Evolutionary conservation across 2,888 invertebrate species (phyloP), one percentile per base, ranked within the genome.

Genomic region (Caradrina kadenii): DNA sequence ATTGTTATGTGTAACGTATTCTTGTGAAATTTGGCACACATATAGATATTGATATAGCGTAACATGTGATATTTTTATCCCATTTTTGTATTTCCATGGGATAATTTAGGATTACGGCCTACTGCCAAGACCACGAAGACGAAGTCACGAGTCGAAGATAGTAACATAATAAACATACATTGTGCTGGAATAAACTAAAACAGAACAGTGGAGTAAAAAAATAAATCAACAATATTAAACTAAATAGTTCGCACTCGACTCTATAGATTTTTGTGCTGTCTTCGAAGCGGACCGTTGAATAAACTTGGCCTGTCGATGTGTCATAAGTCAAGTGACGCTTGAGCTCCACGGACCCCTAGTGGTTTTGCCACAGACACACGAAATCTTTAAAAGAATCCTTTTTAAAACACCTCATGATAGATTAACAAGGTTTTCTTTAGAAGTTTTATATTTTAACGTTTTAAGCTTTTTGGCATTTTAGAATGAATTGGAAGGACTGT

Each of bases 261-360:
- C 94, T 73, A 90, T 56, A 63, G 74, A 71, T 86, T 88, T 85
- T 69, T 88, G 86, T 77, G 85, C 89, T 87, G 87, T 91, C 91
- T 92, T 89, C 82, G 88, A 86, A 88, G 87, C 89, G 91, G 90
- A 87, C 89, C 90, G 92, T 89, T 94, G 90, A 94, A 94, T 94
- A 95, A 95, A 95, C 95, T 95, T 93, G 91, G 90, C 91, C 91
- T 93, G 94, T 95, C 95, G 93, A 96, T 95, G 94, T 95, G 94
- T 95, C 95, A 95, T 93, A 94, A 95, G 95, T 94, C 94, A 94
- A 78, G 78, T 74, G 75, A 78, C 58, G 78, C 78, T 78, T 78
- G 75, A 78, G 78, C 78, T 53, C 73, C 56, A 69, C 81, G 82
- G 84, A 88, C 87, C 81, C 86, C 86, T 88, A 87, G 90, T 87